Percentiles rank a stretch among this genome's conserved stretches.
Conservation (phyloP, 2,113 vertebrate species). For the Lota lota region DNA sequence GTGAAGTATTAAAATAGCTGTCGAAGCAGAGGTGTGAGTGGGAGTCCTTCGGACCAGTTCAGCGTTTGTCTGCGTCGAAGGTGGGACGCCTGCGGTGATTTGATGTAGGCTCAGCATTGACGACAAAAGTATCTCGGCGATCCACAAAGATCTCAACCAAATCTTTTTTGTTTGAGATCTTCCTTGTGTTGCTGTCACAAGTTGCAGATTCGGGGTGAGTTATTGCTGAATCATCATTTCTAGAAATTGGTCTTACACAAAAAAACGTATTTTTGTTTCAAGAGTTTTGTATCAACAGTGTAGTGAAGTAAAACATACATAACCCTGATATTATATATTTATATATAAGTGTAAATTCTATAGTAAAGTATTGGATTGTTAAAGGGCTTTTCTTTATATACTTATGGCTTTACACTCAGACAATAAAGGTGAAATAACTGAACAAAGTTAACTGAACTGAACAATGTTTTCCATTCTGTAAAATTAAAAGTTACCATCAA, state of each 20-base stretch:
- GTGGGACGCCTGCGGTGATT: slow-evolving; percentile 32
- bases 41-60: slow-evolving; percentile 24
- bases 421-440: too few relatives aligned
- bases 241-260: neutral
- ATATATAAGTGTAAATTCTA: too few relatives aligned
- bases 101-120: slow-evolving; percentile 12
- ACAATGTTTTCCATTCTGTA: too few relatives aligned
- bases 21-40: slow-evolving; percentile 24
- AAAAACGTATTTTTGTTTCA: neutral
- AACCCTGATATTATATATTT: too few relatives aligned
- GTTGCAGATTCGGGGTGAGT: neutral
- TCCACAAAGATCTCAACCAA: neutral
- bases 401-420: too few relatives aligned
- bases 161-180: neutral
- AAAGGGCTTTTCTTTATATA: too few relatives aligned
- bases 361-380: too few relatives aligned
- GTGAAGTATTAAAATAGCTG: slow-evolving; percentile 36
- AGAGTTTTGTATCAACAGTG: neutral
- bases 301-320: neutral
- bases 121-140: neutral
- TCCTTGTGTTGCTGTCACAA: neutral
- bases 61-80: slow-evolving; percentile 10
- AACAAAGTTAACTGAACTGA: too few relatives aligned
- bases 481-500: too few relatives aligned
- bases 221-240: neutral